Evolutionary conservation across 2,797 vertebrate species (phyloP), one percentile per base, ranked within the genome.

Genomic region (Synanceia verrucosa): DNA sequence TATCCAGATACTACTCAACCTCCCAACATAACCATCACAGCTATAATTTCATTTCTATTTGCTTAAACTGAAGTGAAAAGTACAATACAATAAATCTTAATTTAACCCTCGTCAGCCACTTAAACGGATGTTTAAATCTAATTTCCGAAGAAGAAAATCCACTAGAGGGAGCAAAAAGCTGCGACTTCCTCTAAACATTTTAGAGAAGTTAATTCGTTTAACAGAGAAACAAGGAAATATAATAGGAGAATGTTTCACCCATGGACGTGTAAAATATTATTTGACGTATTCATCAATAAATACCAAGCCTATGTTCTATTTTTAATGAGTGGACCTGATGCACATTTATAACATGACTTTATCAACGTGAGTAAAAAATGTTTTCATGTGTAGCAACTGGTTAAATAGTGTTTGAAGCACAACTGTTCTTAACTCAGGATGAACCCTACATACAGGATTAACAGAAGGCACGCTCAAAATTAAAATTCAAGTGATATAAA

Each of bases 101-200:
- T 31, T 53, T 9, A 6, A 24, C 13, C 9, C 28, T 41, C 6
- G 12, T 33, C 21, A 21, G 21, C 3, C 1, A 34, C 13, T 37
- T 65, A 13, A 46, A 36, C 6, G 8, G 4, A 48, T 13, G 19
- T n/a, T 70, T 57, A 58, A 33, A 60, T 65, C 50, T 0, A 5
- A 8, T 43, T 23, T 43, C 0, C 12, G 18, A 57, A 56, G 52
- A 14, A 53, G 19, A 43, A n/a, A 14, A 24, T 19, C 56, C 77
- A 79, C 58, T 33, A 81, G 69, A 60, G 56, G 66, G 47, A 78
- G 68, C 62, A 78, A 73, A 44, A 29, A 63, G 56, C 41, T 69
- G 33, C 4, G 12, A 51, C 41, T 21, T 44, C 28, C 28, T n/a
- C 33, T 14, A 9, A 5, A 29, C 24, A 21, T n/a, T 60, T 63